Percentiles rank a stretch among this genome's conserved stretches.
Evolutionary conservation across 1,140 invertebrate genomes (phyloP).

Genomic region (Physella acuta): DNA sequence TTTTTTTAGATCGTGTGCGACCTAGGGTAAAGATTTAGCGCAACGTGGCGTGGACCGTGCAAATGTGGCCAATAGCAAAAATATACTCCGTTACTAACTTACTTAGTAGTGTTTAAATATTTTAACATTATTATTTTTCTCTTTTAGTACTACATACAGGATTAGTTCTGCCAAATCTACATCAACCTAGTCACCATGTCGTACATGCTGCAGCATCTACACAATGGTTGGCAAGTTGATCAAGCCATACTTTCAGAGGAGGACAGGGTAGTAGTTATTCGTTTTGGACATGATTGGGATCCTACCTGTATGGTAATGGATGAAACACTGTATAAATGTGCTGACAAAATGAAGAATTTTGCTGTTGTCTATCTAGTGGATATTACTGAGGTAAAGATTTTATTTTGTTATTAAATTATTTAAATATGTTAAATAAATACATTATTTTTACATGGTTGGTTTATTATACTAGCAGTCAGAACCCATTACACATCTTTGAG

Average conservation of each 20-base stretch:
- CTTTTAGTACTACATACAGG: too few species aligned
- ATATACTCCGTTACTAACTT: not conserved
- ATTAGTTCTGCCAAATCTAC: not conserved
- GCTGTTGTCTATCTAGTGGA: slow-evolving; percentile 97
- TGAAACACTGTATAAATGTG: slow-evolving; percentile 92
- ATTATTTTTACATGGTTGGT: too few species aligned
- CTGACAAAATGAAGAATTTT: slow-evolving; percentile 95
- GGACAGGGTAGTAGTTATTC: slow-evolving; percentile 93
- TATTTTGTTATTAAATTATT: not conserved
- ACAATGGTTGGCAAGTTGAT: slow-evolving; percentile 99
- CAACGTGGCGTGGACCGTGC: too few species aligned
- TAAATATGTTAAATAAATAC: not conserved
- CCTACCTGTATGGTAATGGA: slow-evolving; percentile 99
- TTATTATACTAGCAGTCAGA: too few species aligned
- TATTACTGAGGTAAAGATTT: slow-evolving; percentile 74
- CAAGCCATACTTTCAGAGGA: slow-evolving; percentile 98
- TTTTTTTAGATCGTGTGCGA: too few species aligned
- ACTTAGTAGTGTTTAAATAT: not conserved
- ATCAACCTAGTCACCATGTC: slow-evolving; percentile 72
- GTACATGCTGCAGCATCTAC: slow-evolving; percentile 97
- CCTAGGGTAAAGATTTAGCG: too few species aligned
- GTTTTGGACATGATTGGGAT: slow-evolving; percentile 99
- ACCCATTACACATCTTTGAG: too few species aligned
- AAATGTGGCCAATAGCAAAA: too few species aligned
- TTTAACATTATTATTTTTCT: not conserved